A percentile compares a stretch with the other conserved stretches of the same genome.
Evolutionary conservation across 2,888 invertebrate species (phyloP).

Genomic region (Amblyjoppa fuscipennis): DNA sequence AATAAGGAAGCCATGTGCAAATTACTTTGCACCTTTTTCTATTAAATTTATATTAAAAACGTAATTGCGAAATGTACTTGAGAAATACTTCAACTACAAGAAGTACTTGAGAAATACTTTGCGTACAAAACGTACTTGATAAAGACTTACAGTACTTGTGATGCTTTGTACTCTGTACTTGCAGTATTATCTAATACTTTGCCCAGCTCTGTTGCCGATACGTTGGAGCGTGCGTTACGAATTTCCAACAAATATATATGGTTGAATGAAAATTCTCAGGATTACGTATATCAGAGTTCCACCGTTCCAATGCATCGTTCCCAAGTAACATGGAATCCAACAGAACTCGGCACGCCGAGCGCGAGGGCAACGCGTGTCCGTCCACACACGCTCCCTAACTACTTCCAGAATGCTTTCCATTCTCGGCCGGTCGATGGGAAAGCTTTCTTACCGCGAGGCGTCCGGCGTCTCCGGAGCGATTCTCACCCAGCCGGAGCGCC

Average conservation of each 20-base stretch:
- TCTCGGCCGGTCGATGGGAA: conserved; percentile 55
- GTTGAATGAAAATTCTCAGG: not conserved
- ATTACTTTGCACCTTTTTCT: too few species aligned
- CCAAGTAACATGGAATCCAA: not conserved
- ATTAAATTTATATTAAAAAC: too few species aligned
- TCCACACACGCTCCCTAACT: conserved; percentile 47
- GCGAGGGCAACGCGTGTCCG: conserved; percentile 11
- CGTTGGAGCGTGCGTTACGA: too few species aligned
- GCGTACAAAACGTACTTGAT: too few species aligned
- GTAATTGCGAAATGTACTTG: too few species aligned
- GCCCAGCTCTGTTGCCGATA: too few species aligned
- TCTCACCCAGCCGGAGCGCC: conserved; percentile 70
- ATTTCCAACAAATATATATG: not conserved
- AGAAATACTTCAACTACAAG: too few species aligned
- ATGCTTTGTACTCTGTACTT: too few species aligned
- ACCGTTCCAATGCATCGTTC: not conserved
- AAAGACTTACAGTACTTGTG: too few species aligned
- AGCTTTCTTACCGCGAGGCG: conserved; percentile 59
- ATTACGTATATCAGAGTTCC: not conserved
- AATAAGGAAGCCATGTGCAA: too few species aligned
- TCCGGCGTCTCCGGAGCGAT: conserved; percentile 34
- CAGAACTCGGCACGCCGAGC: not conserved
- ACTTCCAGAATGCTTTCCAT: conserved; percentile 38
- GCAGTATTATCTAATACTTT: too few species aligned
- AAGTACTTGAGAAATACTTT: too few species aligned